phyloP scores from a whole-genome alignment of 2,888 invertebrate species.

The Conus canariensis region DNA sequence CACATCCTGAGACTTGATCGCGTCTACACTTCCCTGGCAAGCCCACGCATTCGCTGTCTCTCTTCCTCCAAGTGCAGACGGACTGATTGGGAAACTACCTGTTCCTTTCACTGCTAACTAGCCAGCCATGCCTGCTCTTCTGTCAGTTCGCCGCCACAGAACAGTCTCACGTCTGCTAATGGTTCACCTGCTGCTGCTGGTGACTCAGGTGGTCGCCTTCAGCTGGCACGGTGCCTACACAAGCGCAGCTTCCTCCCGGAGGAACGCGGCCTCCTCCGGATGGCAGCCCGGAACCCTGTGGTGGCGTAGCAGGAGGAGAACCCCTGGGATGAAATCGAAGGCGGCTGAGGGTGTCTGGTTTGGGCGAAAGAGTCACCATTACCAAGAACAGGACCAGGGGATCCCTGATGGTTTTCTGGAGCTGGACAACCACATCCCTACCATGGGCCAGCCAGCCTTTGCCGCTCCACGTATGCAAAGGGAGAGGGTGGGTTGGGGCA shows the following conservation, averaged over 20 bases:
- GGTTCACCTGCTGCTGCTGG: background rate
- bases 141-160: background rate
- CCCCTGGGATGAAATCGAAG: background rate
- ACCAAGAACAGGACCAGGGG: background rate
- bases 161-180: background rate
- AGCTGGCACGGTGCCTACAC: slow-evolving; percentile 22
- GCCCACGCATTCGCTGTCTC: too few species aligned
- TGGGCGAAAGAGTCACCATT: background rate
- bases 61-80: too few species aligned
- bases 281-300: background rate
- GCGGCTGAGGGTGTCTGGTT: background rate
- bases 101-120: too few species aligned
- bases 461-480: background rate
- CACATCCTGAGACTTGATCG: too few species aligned
- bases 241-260: background rate
- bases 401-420: background rate
- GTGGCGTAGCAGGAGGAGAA: background rate
- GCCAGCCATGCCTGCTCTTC: background rate
- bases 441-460: background rate
- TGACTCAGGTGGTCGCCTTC: background rate
- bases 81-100: too few species aligned
- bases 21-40: too few species aligned
- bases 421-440: slow-evolving; percentile 6
- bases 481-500: background rate
- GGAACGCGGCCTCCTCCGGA: background rate